Base-by-base conservation (phyloP, 1,140 invertebrate genomes). In the Papilio helenus region DNA sequence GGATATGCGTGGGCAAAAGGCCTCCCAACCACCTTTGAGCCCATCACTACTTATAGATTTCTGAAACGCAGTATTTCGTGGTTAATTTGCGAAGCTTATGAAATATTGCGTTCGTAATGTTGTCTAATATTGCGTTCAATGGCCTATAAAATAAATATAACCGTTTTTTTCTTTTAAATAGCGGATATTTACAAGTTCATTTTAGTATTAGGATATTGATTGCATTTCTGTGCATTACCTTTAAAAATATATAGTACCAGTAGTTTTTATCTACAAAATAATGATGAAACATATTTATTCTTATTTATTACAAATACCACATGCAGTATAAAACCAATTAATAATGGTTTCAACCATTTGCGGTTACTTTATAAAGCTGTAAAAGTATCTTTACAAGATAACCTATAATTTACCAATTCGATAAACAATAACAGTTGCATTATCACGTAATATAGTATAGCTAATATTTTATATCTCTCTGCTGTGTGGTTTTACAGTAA, bases 41-140 rank as follows among this genome's bases (percentile, higher is more conserved):
- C 16, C 34, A 72, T 39, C 34, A 72, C 71, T 72, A n/a, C 18
- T 72, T 72, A 44, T 20, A 20, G 51, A n/a, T 55, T 55, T n/a
- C 10, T 61, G 23, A 12, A 61, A 10, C 20, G 58, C 12, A 61
- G 3, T 29, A 12, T 29, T 68, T 68, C 61, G 26, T 68, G 26
- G 26, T 29, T 68, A 26, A 68, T 68, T 68, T 29, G 23, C 26
- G 61, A 29, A 5, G 61, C 34, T 34, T 68, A 16, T 29, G 61
- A 68, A 68, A 68, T 68, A 23, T 29, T 68, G 26, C 23, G 23
- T 26, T 29, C 14, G 10, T 26, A 26, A 61, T 29, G 18, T 68
- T 34, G 14, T 68, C 26, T 16, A 16, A 68, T 14, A 68, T 55
- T 51, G 23, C 23, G 2, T 16, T 68, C 23, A 68, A 29, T 68